phyloP scores from a whole-genome alignment of 2,797 vertebrate genomes.

The Notolabrus celidotus region DNA sequence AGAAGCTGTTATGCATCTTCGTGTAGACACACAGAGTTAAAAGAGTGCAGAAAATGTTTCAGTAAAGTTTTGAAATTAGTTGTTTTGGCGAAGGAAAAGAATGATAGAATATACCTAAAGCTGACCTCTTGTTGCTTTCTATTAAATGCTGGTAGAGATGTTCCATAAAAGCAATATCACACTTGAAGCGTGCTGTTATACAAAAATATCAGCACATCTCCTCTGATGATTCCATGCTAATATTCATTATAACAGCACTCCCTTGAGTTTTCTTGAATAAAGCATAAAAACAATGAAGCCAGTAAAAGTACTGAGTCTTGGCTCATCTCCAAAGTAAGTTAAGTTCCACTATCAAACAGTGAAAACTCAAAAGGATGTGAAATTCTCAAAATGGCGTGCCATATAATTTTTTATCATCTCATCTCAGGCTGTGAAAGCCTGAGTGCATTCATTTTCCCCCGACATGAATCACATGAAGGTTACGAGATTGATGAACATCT shows the following conservation, averaged over 20 bases:
- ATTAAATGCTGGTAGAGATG: too few relatives aligned
- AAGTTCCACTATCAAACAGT: slow-evolving; percentile 29
- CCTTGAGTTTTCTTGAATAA: neutral
- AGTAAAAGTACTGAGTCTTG: neutral
- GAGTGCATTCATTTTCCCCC: neutral
- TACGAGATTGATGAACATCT: slow-evolving; percentile 55
- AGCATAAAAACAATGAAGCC: neutral
- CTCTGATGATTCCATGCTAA: neutral
- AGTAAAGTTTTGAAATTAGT: too few relatives aligned
- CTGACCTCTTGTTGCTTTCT: too few relatives aligned
- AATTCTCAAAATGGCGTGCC: slow-evolving; percentile 10
- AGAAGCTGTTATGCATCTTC: too few relatives aligned
- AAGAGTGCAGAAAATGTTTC: too few relatives aligned
- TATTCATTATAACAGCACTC: neutral
- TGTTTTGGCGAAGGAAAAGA: too few relatives aligned
- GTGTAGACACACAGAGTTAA: too few relatives aligned
- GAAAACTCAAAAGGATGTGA: slow-evolving; percentile 34
- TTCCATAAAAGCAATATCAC: too few relatives aligned
- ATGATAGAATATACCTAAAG: too few relatives aligned
- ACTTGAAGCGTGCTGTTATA: neutral
- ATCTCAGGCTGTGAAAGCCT: neutral
- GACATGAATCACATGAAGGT: slow-evolving; percentile 47
- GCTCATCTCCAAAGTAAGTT: neutral
- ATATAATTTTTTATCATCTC: slow-evolving; percentile 29
- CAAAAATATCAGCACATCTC: neutral